Evolutionary conservation across 2,888 invertebrate species (phyloP).

Genomic region (Galerucella pusilla): DNA sequence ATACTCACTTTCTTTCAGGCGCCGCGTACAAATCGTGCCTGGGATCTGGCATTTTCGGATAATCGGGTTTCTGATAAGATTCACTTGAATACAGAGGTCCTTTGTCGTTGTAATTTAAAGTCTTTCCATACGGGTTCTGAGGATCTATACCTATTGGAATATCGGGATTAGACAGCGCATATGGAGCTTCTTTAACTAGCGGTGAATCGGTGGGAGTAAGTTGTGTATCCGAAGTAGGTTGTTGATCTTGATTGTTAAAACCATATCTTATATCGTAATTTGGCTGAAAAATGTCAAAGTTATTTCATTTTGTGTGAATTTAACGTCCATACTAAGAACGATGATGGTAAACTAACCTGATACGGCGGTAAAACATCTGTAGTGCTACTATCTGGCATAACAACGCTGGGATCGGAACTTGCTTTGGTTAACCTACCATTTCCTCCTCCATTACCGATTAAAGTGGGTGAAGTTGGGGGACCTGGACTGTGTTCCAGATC

Average conservation of each 20-base stretch:
- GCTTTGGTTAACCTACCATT: conserved; percentile 74
- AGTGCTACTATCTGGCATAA: conserved; percentile 86
- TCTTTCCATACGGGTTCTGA: conserved; percentile 54
- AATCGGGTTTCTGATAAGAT: conserved; percentile 49
- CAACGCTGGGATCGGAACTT: conserved; percentile 94
- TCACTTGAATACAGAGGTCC: conserved; percentile 48
- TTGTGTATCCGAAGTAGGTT: conserved; percentile 42
- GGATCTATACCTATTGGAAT: conserved; percentile 55
- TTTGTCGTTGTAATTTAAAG: conserved; percentile 48
- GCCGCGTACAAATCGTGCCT: conserved; percentile 42
- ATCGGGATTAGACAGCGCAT: conserved; percentile 59
- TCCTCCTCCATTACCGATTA: conserved; percentile 71
- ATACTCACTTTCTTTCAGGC: conserved; percentile 36
- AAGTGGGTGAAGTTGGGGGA: conserved; percentile 69
- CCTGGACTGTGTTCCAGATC: conserved; percentile 90
- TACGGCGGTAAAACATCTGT: conserved; percentile 87
- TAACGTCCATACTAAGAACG: no score
- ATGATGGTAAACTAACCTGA: conserved; percentile 69
- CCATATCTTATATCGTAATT: conserved; percentile 63
- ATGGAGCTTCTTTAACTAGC: conserved; percentile 59
- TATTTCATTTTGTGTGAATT: not conserved
- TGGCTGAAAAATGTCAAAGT: conserved; percentile 55
- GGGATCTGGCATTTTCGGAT: conserved; percentile 49
- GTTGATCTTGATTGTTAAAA: conserved; percentile 56
- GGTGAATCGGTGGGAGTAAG: conserved; percentile 53